Evolutionary conservation across 2,888 invertebrate genomes (phyloP), one percentile per base, ranked within the genome.

Genomic region (Ectemnius cavifrons): DNA sequence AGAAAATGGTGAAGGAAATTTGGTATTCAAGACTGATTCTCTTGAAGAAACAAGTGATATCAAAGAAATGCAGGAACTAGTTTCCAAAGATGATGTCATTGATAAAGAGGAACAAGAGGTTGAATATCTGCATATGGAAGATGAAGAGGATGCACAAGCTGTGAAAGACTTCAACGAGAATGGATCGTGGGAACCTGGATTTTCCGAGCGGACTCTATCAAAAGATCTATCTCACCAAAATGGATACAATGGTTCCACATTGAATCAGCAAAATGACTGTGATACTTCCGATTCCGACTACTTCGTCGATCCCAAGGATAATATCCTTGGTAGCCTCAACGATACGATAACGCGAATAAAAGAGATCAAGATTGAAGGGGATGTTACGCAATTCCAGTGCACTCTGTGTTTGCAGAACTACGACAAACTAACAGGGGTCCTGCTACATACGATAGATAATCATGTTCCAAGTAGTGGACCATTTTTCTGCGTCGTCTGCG

Each of bases 401-500:
- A 90, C 89, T 0, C 69, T 91, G 20, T 91, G 90, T 67, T 75
- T 86, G 61, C 86, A 89, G 67, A 88, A 89, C 73, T 90, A 89
- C 63, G 76, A 85, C 2, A 80, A 88, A 59, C 63, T 91, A 1
- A 82, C 87, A 0, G 86, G 75, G 4, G 84, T 84, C 2, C 68
- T 91, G 2, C 71, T 82, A 45, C 91, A 91, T 46, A 88, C 84
- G 0, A 88, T 91, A 0, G 88, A 91, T 58, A 88, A 88, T 66
- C 91, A 91, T 46, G 85, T 91, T 0, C 89, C 89, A 2, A 84
- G 75, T 0, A 84, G 78, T 1, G 91, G 91, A 0, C 91, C 93
- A 0, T 93, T 92, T 81, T 92, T 92, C 23, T 93, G 93, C 67
- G 92, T 93, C 28, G 92, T 93, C 56, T 93, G 93, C 74, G 93